Evolutionary conservation across 2,797 vertebrate species (phyloP), one percentile per base, ranked within the genome.

Genomic region (Hylomyscus alleni): DNA sequence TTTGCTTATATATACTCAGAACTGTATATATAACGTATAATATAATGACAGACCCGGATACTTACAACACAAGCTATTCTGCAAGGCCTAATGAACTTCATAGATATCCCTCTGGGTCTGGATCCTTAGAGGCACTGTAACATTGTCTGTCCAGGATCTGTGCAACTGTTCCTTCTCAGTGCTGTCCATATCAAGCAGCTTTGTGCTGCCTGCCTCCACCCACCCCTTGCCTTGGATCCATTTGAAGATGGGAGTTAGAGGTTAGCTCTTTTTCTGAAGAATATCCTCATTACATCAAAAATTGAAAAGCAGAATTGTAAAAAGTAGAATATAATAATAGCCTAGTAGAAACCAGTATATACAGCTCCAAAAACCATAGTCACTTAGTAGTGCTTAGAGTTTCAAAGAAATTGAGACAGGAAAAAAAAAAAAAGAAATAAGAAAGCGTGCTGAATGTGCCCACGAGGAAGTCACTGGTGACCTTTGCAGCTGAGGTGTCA

Each of bases 361-460:
- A 86, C 9, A 93, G 86, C 89, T 65, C 26, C 26, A 31, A 84
- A 69, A 84, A 24, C 22, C 13, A 0, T 0, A 54, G 19, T 1
- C 26, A 89, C 54, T 95, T 94, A 80, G 50, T 83, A 26, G 22
- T 75, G 0, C 88, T 56, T 85, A 52, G 44, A 92, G 5, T 75
- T 69, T 67, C n/a, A 89, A 80, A 89, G 34, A 22, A 89, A 1
- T 78, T 81, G 26, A 93, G 12, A 31, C 92, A 80, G 90, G 47
- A 31, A 34, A 86, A 50, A 22, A 37, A 19, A 44, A 73, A 69
- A 72, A 75, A 90, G 58, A 95, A 78, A 47, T 85, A 80, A 88
- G 62, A 52, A 89, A 91, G 69, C 6, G 3, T 78, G 62, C 60
- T 29, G 15, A 93, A 62, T 65, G 52, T 90, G 29, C 72, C 85